These are phyloP conservation scores for Perizoma flavofasciatum DNA, from an alignment of 2,888 invertebrate species.

Conservation along the genomic window DNA sequence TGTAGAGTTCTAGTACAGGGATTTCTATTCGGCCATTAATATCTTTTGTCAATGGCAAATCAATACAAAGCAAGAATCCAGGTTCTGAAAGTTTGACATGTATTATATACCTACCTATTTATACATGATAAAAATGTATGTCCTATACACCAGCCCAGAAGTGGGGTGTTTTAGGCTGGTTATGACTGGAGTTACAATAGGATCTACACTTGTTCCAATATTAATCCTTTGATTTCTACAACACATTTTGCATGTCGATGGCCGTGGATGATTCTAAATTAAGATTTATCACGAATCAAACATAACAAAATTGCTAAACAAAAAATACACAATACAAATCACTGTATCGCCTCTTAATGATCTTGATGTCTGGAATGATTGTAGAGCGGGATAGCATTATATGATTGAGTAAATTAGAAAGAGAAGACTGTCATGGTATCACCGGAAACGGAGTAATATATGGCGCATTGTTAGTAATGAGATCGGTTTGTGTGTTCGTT, in stretches of 20 bases:
- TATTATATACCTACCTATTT: too few relatives aligned
- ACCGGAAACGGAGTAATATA: slow-evolving; percentile 81
- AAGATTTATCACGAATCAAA: slow-evolving; percentile 40
- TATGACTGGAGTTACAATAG: background rate
- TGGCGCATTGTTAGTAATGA: slow-evolving; percentile 83
- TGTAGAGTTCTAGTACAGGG: slow-evolving; percentile 16
- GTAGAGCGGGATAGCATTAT: slow-evolving; percentile 52
- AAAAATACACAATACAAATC: slow-evolving; percentile 64
- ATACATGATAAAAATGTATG: too few relatives aligned
- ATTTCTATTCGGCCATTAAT: slow-evolving; percentile 2
- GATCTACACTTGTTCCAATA: slow-evolving; percentile 8
- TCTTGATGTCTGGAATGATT: slow-evolving; percentile 72
- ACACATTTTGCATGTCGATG: slow-evolving; percentile 9
- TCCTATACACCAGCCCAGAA: too few relatives aligned
- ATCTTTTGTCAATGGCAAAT: background rate
- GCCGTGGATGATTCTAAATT: slow-evolving; percentile 32
- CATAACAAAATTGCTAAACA: slow-evolving; percentile 35
- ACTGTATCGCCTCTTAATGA: slow-evolving; percentile 78
- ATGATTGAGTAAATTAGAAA: slow-evolving; percentile 36
- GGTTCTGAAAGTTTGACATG: too few relatives aligned
- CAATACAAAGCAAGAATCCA: too few relatives aligned
- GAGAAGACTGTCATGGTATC: slow-evolving; percentile 58
- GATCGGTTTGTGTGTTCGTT: slow-evolving; percentile 73
- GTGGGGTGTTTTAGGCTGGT: too few relatives aligned
- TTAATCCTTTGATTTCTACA: slow-evolving; percentile 3